phyloP scores from a whole-genome alignment of 1,140 invertebrate species.

The Pomacea maculata region DNA sequence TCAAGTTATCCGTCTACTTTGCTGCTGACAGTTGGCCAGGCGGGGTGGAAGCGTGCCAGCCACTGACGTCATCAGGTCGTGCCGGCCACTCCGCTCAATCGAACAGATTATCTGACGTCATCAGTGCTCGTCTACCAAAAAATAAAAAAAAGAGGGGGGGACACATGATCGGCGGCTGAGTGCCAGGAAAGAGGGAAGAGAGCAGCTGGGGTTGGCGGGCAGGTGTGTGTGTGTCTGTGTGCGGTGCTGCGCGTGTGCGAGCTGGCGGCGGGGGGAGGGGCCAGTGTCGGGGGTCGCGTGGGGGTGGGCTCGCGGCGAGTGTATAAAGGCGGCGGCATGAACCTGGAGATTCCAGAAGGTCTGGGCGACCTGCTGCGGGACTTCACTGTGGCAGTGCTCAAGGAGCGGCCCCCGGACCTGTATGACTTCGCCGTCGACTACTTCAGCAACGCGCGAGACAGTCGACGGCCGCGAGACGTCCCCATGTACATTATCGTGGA shows the following conservation, averaged over 20 bases:
- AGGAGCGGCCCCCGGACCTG: conserved; percentile 89
- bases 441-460: conserved; percentile 74
- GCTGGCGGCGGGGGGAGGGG: neutral
- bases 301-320: neutral
- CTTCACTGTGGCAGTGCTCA: conserved; percentile 91
- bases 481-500: conserved; percentile 61
- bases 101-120: too few relatives aligned
- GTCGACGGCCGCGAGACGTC: conserved; percentile 40
- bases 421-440: conserved; percentile 91
- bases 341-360: conserved; percentile 78
- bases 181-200: neutral
- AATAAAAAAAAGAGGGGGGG: too few relatives aligned
- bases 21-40: too few relatives aligned
- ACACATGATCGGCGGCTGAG: neutral
- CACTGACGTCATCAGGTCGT: too few relatives aligned
- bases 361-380: conserved; percentile 90
- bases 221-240: neutral
- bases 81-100: too few relatives aligned
- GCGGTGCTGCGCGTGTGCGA: neutral
- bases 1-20: too few relatives aligned
- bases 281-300: neutral
- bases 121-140: neutral
- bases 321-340: conserved; percentile 34
- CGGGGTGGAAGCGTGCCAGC: too few relatives aligned
- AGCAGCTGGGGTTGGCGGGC: neutral